Base-by-base conservation (phyloP, 2,797 vertebrate genomes). In the Chelon auratus region DNA sequence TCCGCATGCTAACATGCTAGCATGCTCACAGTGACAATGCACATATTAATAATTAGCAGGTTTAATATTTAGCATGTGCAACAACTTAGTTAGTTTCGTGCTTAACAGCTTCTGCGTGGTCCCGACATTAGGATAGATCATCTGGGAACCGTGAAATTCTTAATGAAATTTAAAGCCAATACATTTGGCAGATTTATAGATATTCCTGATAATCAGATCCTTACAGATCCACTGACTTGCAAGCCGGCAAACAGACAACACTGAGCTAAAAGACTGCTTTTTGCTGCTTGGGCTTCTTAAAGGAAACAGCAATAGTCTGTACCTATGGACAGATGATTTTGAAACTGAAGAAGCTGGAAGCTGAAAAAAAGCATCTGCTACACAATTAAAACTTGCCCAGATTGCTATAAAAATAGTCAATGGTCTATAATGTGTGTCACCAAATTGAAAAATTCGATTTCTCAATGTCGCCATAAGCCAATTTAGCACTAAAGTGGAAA, bases 401-500 rank as follows among this genome's bases (percentile, higher is more conserved):
- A 56, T 37, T n/a, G 3, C 17, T 30, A 0, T 14, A 13, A 52
- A 48, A 13, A 39, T 5, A 22, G 36, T 56, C 36, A 42, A 22
- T 52, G 3, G n/a, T 48, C n/a, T 48, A 3, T 18, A 33, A n/a
- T 11, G 14, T 10, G 42, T 9, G 12, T 76, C 9, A 43, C 18
- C 11, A 60, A 82, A 75, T 62, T 64, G 24, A 60, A 60, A 62
- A 70, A 82, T 71, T 0, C 0, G 20, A 78, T 77, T 43, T 33
- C 0, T n/a, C 1, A 0, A 52, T 37, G 4, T 73, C 47, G 57
- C 51, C 4, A 55, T 78, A 22, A 37, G 40, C 45, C 40, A 1
- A 64, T 67, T 40, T 58, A 67, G 42, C 3, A 22, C 11, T 62
- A 10, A 80, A 72, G 37, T 77, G 74, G 78, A 80, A 84, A 67